phyloP scores from a whole-genome alignment of 2,888 invertebrate species.

The Apodemia zela region DNA sequence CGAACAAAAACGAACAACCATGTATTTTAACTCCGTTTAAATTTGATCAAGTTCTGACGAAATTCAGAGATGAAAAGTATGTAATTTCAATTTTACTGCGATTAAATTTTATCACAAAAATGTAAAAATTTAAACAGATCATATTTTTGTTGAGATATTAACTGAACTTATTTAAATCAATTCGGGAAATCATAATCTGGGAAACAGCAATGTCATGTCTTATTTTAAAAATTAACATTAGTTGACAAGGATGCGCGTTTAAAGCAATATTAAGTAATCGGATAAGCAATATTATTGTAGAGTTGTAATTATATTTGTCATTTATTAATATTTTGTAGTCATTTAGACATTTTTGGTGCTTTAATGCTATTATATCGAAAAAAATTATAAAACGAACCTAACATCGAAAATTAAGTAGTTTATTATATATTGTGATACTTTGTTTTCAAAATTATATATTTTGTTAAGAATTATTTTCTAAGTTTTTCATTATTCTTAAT shows the following conservation, averaged over 20 bases:
- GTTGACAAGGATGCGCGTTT: conserved; percentile 63
- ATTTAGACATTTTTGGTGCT: conserved; percentile 71
- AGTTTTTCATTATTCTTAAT: conserved; percentile 28
- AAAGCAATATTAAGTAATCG: conserved; percentile 74
- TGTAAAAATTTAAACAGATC: no score
- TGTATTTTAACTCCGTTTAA: no score
- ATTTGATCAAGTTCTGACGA: no score
- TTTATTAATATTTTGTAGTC: conserved; percentile 59
- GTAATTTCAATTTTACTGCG: no score
- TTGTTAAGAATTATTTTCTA: conserved; percentile 27
- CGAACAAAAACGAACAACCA: no score
- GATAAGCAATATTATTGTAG: conserved; percentile 73
- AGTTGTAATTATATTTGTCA: conserved; percentile 48
- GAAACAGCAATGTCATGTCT: neutral
- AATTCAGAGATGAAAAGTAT: no score
- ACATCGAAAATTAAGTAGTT: conserved; percentile 65
- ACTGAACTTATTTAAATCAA: no score
- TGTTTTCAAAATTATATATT: conserved; percentile 39
- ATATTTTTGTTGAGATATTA: no score
- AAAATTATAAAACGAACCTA: conserved; percentile 51
- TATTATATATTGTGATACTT: conserved; percentile 44
- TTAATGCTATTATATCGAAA: conserved; percentile 54
- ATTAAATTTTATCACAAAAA: no score
- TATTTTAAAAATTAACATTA: neutral
- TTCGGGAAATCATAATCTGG: no score